Percentiles rank a stretch among this genome's conserved stretches.
Conservation (phyloP, 1,140 invertebrate species). For the Metaphire vulgaris region DNA sequence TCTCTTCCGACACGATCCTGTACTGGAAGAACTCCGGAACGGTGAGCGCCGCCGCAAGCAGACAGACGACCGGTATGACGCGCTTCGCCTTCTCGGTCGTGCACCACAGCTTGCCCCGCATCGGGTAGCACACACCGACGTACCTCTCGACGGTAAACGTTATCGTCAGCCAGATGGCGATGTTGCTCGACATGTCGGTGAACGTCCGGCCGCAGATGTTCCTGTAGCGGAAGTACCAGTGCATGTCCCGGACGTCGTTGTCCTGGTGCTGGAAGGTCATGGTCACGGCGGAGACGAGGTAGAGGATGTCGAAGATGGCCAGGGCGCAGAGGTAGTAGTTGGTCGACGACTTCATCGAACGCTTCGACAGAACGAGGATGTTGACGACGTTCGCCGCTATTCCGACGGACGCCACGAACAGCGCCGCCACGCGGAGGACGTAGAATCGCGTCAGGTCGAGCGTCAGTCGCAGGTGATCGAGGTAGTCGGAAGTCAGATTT, state of each 20-base stretch:
- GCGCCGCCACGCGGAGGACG: slow-evolving; percentile 36
- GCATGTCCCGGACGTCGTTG: not conserved
- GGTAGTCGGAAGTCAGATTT: too few relatives aligned
- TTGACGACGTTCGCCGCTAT: slow-evolving; percentile 40
- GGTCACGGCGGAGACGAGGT: slow-evolving; percentile 61
- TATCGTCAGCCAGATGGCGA: slow-evolving; percentile 68
- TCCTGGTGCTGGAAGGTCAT: slow-evolving; percentile 62
- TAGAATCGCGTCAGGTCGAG: slow-evolving; percentile 28
- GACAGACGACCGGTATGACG: slow-evolving; percentile 58
- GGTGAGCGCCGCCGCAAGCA: slow-evolving; percentile 59
- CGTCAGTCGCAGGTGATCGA: not conserved
- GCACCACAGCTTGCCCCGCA: slow-evolving; percentile 65
- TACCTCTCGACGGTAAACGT: slow-evolving; percentile 72
- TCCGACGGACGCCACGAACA: slow-evolving; percentile 36
- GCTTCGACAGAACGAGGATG: slow-evolving; percentile 60
- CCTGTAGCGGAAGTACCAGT: slow-evolving; percentile 4
- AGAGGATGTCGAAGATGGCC: slow-evolving; percentile 65
- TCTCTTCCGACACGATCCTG: not conserved
- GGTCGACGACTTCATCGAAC: slow-evolving; percentile 67
- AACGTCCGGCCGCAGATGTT: slow-evolving; percentile 57
- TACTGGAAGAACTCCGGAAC: slow-evolving; percentile 64
- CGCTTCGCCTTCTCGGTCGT: slow-evolving; percentile 56
- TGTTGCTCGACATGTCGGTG: slow-evolving; percentile 62
- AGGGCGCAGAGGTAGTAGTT: slow-evolving; percentile 67
- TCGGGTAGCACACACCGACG: slow-evolving; percentile 69